These are phyloP conservation scores for Boloria selene DNA, from an alignment of 2,888 invertebrate species.

Conservation along the genomic window DNA sequence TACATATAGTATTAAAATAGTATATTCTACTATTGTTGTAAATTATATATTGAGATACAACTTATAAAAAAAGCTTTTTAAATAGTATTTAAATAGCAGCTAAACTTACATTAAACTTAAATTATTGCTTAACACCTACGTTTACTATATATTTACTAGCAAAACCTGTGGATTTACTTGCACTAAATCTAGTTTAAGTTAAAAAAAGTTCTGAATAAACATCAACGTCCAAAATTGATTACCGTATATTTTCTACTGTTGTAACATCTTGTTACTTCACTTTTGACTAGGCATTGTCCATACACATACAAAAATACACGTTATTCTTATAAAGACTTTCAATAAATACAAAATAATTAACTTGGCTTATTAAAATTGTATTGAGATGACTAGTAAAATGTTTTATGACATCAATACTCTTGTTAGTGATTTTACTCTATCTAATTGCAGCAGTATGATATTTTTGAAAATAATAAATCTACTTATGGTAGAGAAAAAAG, in stretches of 20 bases:
- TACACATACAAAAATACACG: background rate
- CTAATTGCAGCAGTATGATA: background rate
- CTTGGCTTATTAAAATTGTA: conserved; percentile 42
- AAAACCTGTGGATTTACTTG: no score
- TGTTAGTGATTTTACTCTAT: background rate
- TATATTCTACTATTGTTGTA: no score
- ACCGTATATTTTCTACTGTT: conserved; percentile 42
- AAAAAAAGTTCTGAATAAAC: background rate
- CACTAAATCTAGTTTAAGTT: no score
- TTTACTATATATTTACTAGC: no score
- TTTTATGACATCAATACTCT: conserved; percentile 2
- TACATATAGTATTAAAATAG: no score
- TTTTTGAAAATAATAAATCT: no score
- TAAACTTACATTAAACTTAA: no score
- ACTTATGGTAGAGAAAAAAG: no score
- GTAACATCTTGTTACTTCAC: conserved; percentile 52
- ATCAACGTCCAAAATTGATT: background rate
- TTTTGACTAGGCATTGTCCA: conserved; percentile 42
- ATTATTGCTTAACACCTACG: background rate
- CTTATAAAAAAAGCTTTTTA: no score
- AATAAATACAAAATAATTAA: conserved; percentile 44
- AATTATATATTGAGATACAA: no score
- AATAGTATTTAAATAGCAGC: no score
- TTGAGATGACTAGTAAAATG: conserved; percentile 27
- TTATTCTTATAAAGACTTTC: conserved; percentile 32